Evolutionary conservation across 2,888 invertebrate species (phyloP).

Genomic region (Brenthis ino): DNA sequence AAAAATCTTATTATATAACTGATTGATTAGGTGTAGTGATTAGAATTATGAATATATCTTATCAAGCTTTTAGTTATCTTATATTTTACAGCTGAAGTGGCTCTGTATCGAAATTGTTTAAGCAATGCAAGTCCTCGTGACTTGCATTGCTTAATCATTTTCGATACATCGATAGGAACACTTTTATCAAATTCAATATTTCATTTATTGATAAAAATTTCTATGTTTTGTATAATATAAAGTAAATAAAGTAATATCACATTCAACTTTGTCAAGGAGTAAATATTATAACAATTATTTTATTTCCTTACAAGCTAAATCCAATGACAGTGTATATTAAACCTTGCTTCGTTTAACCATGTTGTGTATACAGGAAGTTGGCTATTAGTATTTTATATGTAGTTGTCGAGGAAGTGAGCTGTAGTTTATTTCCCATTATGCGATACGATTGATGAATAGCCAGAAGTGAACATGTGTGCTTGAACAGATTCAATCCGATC

Average conservation of each 20-base stretch:
- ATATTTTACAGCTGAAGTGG: background rate
- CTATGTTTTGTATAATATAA: too few species aligned
- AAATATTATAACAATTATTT: too few species aligned
- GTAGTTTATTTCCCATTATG: constrained; percentile 70
- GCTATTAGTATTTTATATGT: constrained; percentile 42
- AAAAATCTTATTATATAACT: too few species aligned
- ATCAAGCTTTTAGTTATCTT: constrained; percentile 9
- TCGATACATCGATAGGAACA: background rate
- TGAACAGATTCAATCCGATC: constrained; percentile 40
- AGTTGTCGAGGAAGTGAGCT: constrained; percentile 61
- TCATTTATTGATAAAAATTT: background rate
- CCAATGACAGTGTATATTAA: constrained; percentile 21
- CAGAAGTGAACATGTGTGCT: constrained; percentile 57
- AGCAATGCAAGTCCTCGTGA: background rate
- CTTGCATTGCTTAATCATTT: too few species aligned
- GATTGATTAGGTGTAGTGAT: background rate
- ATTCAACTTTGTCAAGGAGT: too few species aligned
- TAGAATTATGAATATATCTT: constrained; percentile 4
- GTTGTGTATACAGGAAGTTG: constrained; percentile 36
- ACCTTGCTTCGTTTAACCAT: constrained; percentile 22
- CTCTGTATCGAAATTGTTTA: constrained; percentile 3
- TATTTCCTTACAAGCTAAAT: constrained; percentile 15
- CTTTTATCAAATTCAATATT: constrained; percentile 10
- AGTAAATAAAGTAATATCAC: too few species aligned
- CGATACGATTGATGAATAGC: constrained; percentile 76